Conservation (phyloP, 2,888 invertebrate species). For the Aradus depressus region DNA sequence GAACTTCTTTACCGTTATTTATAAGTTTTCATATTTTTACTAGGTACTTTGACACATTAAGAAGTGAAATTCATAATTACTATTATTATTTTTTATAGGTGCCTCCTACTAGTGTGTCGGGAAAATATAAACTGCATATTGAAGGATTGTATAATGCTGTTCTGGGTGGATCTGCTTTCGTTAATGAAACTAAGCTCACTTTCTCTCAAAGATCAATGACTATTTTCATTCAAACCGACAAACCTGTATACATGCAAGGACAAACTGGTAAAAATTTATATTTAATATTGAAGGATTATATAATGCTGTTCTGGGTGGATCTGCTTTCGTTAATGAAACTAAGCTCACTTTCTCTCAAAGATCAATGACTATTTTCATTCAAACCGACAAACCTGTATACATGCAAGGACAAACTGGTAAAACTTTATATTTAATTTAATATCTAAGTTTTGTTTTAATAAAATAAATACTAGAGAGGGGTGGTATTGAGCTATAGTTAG, state of each 20-base stretch:
- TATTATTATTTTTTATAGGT: conserved; percentile 42
- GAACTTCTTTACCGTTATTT: too few relatives aligned
- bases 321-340: conserved; percentile 83
- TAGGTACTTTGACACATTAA: too few relatives aligned
- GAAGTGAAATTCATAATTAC: too few relatives aligned
- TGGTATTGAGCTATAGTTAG: too few relatives aligned
- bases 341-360: conserved; percentile 71
- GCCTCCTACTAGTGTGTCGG: conserved; percentile 70
- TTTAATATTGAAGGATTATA: conserved; percentile 62
- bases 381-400: conserved; percentile 88
- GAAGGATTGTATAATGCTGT: conserved; percentile 69
- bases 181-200: conserved; percentile 71
- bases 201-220: conserved; percentile 90
- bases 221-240: conserved; percentile 88
- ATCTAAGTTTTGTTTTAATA: too few relatives aligned
- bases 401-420: conserved; percentile 78
- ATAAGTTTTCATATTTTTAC: too few relatives aligned
- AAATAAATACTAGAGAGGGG: too few relatives aligned
- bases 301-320: conserved; percentile 68
- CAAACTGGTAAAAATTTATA: conserved; percentile 53
- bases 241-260: conserved; percentile 88
- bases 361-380: conserved; percentile 91
- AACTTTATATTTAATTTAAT: not conserved
- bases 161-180: conserved; percentile 76
- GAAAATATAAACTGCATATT: conserved; percentile 71